Base-by-base conservation (phyloP, 1,140 invertebrate genomes). In the Liolophura sinensis region DNA sequence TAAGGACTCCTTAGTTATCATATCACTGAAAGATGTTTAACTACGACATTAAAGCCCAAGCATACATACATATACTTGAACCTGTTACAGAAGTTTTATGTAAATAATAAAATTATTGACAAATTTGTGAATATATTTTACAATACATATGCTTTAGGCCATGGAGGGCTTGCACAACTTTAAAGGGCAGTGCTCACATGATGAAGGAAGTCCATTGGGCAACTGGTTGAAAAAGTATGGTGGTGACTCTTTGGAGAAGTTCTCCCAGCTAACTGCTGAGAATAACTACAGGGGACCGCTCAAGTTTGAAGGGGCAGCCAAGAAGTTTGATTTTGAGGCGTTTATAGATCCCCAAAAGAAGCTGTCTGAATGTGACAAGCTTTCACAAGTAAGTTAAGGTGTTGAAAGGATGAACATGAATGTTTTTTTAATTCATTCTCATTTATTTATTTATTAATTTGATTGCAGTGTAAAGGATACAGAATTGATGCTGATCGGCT, bases 271-370 rank as follows among this genome's bases (percentile, higher is more conserved):
- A 78, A 75, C 87, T 14, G 84, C 87, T 27, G 89, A 91, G 63
- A 93, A 90, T 69, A 85, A 88, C 31, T 88, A 89, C 24, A 54
- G 52, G 61, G 73, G 70, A 67, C 93, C 94, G 1, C 86, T 96
- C 71, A 73, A 92, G 15, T 96, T 96, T 84, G 90, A 92, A 75
- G 93, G 90, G 14, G 93, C 96, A 86, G 93, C 91, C 16, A 91
- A 93, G 0, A 85, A 93, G 75, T 86, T 92, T 68, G 92, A 92
- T 78, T 96, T 97, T 85, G 91, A 92, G 1, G 95, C 95, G 12
- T 95, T 94, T 75, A 98, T 98, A 73, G 96, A 98, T 85, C 92
- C 92, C 15, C 94, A 97, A 67, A 89, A 97, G 78, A 90, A 92
- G 81, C 97, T 96, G 85, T 88, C 88, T 63, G 88, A 92, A 65